Base-by-base conservation (phyloP, 1,140 invertebrate species). In the Charaxes varanes region DNA sequence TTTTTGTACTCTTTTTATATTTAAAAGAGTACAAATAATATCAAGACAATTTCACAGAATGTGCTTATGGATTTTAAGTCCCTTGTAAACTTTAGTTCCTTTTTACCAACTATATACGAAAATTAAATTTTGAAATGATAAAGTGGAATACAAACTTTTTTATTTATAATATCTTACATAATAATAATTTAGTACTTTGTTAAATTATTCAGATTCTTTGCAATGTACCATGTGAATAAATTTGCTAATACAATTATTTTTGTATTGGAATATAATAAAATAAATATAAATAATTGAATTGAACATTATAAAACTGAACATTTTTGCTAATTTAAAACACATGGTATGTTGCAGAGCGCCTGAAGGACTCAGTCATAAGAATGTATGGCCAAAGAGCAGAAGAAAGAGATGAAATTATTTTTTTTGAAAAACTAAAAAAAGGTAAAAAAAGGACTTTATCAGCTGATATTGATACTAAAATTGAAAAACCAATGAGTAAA, bases 281-380 rank as follows among this genome's bases (percentile, higher is more conserved):
- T 18, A 41, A 41, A 23, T 22, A 30, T 23, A 41, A 35, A 48
- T 23, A 19, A 45, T 38, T 38, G 18, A 30, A 54, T 21, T 26
- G 23, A 43, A n/a, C n/a, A n/a, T n/a, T n/a, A n/a, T n/a, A n/a
- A n/a, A n/a, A n/a, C n/a, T n/a, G n/a, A n/a, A n/a, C n/a, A n/a
- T n/a, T n/a, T n/a, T 40, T 62, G 35, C 62, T 80, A 76, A 81
- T 62, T 40, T 53, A 59, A 74, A 72, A 63, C 72, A 84, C 77
- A 81, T 85, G 80, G 80, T 85, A 77, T 85, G 79, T 85, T 85
- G 79, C 84, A 85, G 84, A 84, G 72, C 74, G 71, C 64, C 70
- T 85, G 72, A 69, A 78, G 34, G 76, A 84, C 40, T 72, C 76
- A 42, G 55, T 79, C 47, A 51, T 83, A 59, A 72, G 62, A 64